A percentile compares a stretch with the other conserved stretches of the same genome.
phyloP scores from a whole-genome alignment of 2,113 vertebrate genomes.

The Chaetorhynchus papuensis region DNA sequence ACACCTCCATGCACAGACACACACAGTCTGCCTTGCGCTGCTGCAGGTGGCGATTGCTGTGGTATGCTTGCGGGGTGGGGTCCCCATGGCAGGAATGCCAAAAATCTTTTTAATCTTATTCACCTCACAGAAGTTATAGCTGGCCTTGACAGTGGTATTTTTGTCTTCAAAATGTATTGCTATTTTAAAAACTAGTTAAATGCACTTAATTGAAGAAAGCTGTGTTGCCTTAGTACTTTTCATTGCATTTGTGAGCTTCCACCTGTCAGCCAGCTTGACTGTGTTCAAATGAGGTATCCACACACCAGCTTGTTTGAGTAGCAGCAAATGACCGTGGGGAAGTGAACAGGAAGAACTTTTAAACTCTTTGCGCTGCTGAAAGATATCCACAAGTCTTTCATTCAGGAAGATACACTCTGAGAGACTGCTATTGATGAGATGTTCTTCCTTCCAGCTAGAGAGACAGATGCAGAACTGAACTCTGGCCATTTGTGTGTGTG shows the following conservation, averaged over 20 bases:
- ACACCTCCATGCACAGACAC: background rate
- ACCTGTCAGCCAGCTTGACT: constrained; percentile 2
- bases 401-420: background rate
- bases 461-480: background rate
- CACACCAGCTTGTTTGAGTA: background rate
- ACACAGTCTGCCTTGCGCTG: rapidly evolving
- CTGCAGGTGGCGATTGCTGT: background rate
- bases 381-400: background rate
- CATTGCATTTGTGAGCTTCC: background rate
- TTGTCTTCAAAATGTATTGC: constrained; percentile 31
- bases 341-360: background rate
- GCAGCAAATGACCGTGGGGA: background rate
- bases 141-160: constrained; percentile 33
- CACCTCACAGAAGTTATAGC: constrained; percentile 6
- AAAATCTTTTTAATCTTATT: constrained; percentile 16
- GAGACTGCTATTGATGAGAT: background rate
- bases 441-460: background rate
- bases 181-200: constrained; percentile 33
- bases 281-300: background rate
- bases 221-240: constrained; percentile 11
- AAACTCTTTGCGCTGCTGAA: background rate
- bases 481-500: background rate
- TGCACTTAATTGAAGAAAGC: constrained; percentile 49
- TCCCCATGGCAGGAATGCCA: background rate
- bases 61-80: background rate